These are phyloP conservation scores for Atherinosoma microstoma DNA, from an alignment of 2,797 vertebrate species.

Conservation along the genomic window DNA sequence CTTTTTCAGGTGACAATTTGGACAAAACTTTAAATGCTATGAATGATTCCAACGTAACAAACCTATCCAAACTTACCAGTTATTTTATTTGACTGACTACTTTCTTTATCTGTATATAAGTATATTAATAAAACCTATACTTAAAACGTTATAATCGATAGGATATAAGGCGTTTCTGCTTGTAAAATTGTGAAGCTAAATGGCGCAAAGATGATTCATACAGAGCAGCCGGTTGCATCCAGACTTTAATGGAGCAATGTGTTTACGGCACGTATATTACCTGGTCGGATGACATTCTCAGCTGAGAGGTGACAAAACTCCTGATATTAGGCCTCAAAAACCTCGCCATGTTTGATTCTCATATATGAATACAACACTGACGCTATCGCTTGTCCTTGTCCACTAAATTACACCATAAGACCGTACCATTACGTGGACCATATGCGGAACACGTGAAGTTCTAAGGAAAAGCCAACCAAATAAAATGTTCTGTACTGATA, in stretches of 20 bases:
- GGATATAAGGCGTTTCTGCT: neutral
- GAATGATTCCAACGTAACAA: neutral
- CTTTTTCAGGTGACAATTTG: neutral
- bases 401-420: conserved; percentile 50
- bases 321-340: conserved; percentile 74
- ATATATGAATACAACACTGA: conserved; percentile 13
- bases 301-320: conserved; percentile 72
- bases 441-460: conserved; percentile 2
- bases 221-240: neutral
- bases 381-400: conserved; percentile 63
- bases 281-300: conserved; percentile 82
- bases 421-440: conserved; percentile 61
- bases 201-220: neutral
- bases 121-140: neutral
- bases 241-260: neutral
- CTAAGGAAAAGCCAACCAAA: neutral
- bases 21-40: neutral
- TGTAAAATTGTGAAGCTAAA: neutral
- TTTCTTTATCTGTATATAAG: neutral
- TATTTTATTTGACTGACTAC: neutral
- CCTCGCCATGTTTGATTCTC: conserved; percentile 70
- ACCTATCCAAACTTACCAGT: too few relatives aligned
- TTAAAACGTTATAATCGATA: neutral
- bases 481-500: fast-evolving
- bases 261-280: conserved; percentile 44